A percentile compares a stretch with the other conserved stretches of the same genome.
phyloP scores from a whole-genome alignment of 2,888 invertebrate species.

The Trissolcus brochymenae region DNA sequence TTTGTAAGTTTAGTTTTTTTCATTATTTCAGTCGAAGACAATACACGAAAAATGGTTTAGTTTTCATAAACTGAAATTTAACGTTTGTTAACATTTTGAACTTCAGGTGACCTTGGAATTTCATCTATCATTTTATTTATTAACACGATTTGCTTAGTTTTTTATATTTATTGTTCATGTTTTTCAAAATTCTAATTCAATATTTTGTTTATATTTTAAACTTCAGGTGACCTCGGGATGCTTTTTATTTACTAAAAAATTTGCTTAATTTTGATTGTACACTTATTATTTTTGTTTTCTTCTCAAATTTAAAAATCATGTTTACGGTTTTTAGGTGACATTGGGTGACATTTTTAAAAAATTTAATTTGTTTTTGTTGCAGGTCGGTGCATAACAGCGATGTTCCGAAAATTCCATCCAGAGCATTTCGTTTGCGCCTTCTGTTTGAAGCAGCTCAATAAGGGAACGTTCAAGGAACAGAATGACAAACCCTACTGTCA shows the following conservation, averaged over 20 bases:
- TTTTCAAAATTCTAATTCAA: neutral
- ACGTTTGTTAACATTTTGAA: neutral
- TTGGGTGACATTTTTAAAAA: neutral
- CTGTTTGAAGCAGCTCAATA: constrained; percentile 97
- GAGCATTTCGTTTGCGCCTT: constrained; percentile 99
- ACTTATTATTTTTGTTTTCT: too few relatives aligned
- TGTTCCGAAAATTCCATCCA: constrained; percentile 99
- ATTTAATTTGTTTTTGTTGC: constrained; percentile 34
- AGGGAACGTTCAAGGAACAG: constrained; percentile 99
- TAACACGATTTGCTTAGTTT: neutral
- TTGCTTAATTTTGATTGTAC: too few relatives aligned
- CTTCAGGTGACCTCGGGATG: too few relatives aligned
- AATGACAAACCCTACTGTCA: constrained; percentile 99
- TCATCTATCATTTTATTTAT: neutral
- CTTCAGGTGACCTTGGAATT: neutral
- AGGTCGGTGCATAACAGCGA: constrained; percentile 97
- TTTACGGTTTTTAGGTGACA: too few relatives aligned
- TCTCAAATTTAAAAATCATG: too few relatives aligned
- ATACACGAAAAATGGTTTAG: too few relatives aligned
- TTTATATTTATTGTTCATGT: neutral
- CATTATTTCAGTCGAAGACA: too few relatives aligned
- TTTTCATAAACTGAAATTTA: neutral
- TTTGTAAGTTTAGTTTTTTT: too few relatives aligned
- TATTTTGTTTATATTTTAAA: neutral
- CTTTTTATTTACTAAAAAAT: too few relatives aligned